phyloP scores from a whole-genome alignment of 2,797 vertebrate species.

The Alcedo quadribrachys region DNA sequence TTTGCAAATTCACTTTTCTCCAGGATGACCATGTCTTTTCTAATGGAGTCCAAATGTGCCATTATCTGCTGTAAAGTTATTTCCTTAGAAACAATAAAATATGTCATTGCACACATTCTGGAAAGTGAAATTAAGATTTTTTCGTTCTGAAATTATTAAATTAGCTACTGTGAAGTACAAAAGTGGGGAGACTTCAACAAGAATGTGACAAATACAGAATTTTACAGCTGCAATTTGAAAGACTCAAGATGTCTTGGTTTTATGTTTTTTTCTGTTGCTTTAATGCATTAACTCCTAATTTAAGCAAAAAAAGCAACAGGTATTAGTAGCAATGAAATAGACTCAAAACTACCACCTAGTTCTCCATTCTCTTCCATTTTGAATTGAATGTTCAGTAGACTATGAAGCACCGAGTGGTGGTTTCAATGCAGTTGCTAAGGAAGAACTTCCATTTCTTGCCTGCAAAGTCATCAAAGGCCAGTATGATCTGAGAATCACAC shows the following conservation, averaged over 20 bases:
- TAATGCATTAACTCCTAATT: neutral
- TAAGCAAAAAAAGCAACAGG: neutral
- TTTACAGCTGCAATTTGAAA: neutral
- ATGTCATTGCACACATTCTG: neutral
- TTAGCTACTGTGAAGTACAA: neutral
- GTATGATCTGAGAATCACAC: accelerated
- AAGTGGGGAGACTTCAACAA: neutral
- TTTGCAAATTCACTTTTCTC: conserved; percentile 98
- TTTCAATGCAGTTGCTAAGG: neutral
- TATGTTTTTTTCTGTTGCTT: neutral
- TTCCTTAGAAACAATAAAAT: conserved; percentile 78
- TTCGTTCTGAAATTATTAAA: neutral
- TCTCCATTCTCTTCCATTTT: neutral
- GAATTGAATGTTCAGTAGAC: neutral
- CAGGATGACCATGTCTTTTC: conserved; percentile 98
- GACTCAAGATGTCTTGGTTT: neutral
- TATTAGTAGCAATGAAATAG: neutral
- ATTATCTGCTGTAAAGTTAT: conserved; percentile 93
- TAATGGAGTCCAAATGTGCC: conserved; percentile 93
- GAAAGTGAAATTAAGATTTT: neutral
- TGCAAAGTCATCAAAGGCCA: neutral
- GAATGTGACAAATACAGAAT: neutral
- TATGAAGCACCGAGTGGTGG: neutral
- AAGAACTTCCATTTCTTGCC: neutral
- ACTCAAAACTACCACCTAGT: neutral